Evolutionary conservation across 2,113 vertebrate genomes (phyloP).

Genomic region (Nibea albiflora): DNA sequence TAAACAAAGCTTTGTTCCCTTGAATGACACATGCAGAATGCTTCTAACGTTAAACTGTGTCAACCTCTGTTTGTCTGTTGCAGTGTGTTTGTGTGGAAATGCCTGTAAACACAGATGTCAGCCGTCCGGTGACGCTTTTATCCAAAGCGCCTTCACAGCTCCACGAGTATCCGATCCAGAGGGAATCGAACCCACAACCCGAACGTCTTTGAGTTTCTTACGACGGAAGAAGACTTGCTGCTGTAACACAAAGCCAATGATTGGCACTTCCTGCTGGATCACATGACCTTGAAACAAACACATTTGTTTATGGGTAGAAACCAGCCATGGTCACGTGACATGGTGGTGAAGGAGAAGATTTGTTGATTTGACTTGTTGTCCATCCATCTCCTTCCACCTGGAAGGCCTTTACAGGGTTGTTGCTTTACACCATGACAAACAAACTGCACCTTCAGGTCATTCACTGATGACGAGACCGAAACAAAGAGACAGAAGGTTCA

Average conservation of each 20-base stretch:
- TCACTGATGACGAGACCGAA: neutral
- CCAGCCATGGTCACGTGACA: neutral
- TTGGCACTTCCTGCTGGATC: neutral
- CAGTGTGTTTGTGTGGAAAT: constrained; percentile 92
- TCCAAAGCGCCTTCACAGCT: constrained; percentile 59
- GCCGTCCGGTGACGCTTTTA: constrained; percentile 66
- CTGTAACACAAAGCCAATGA: neutral
- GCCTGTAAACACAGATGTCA: constrained; percentile 60
- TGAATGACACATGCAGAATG: neutral
- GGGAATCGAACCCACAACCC: constrained; percentile 30
- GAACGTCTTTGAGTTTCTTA: neutral
- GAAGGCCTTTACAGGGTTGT: neutral
- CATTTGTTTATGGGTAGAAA: neutral
- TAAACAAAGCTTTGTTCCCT: neutral
- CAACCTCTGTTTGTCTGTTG: neutral
- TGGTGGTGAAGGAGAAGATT: too few relatives aligned
- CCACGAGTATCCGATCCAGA: constrained; percentile 52
- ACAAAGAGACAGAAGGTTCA: neutral
- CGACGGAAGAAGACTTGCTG: neutral
- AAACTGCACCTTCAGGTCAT: neutral
- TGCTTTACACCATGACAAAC: neutral
- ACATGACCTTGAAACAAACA: neutral
- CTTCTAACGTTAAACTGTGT: neutral
- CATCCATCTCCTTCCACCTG: neutral
- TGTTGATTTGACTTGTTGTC: too few relatives aligned